Base-by-base conservation (phyloP, 2,797 vertebrate species). In the Ctenochaetus hawaiiensis region DNA sequence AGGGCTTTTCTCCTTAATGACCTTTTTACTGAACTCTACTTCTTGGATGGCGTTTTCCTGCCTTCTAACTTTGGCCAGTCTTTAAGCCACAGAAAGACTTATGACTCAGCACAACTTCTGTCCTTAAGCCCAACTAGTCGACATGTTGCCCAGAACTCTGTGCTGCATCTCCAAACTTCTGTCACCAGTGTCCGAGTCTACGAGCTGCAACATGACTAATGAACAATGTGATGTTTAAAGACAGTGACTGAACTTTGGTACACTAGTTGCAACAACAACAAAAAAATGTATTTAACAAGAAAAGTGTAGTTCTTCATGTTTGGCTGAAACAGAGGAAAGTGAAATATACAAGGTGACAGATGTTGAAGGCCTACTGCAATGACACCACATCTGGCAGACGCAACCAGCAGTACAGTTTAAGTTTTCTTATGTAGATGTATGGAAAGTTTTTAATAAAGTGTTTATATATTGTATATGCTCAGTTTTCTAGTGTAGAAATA, bases 61-160 rank as follows among this genome's bases (percentile, higher is more conserved):
- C 51, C 85, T 84, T 68, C 72, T 88, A 83, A 85, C 80, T 84
- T 69, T 70, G 71, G 80, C 69, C 49, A 56, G 23, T 69, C 48
- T 77, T 85, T 57, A 23, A 65, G 18, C 81, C 80, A 75, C 72
- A 80, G 66, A 74, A 65, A 67, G 59, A 72, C 64, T 11, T 77
- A 86, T 85, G 80, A 88, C 77, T 90, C 80, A 81, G 79, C 70
- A 80, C 44, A 69, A 34, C 45, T 59, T 75, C 43, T 18, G 48
- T 69, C 51, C 18, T 56, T 1, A 62, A 49, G 39, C 65, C 48
- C 64, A 83, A 41, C 22, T 18, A 14, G 52, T 43, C 30, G 5
- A 8, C 16, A 64, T 45, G 44, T 17, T 49, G 41, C 23, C 72
- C 75, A 61, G 43, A 67, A 59, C 54, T 73, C 56, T 41, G 44